Base-by-base conservation (phyloP, 2,113 vertebrate genomes). In the Pollachius pollachius region DNA sequence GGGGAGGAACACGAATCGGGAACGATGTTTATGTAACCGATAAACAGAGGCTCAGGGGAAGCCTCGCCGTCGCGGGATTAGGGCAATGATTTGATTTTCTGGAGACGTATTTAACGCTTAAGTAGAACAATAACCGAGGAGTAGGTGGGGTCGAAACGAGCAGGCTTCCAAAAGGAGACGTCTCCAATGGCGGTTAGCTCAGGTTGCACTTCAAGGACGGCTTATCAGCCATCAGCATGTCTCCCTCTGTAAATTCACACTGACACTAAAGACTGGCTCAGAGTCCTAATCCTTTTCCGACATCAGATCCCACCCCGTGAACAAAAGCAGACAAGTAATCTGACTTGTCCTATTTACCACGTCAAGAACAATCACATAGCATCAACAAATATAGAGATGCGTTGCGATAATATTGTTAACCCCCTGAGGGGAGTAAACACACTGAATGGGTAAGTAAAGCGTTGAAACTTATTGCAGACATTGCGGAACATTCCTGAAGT, bases 261-360 rank as follows among this genome's bases (percentile, higher is more conserved):
- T 65, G 65, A 81, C 67, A 68, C 68, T 62, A 52, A 74, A 30
- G 71, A 73, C 71, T 67, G 69, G 74, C 76, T 77, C 17, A 72
- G 67, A 65, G 75, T 48, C 68, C 58, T 86, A 83, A 89, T 85
- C 78, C 71, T 73, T 73, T 82, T 67, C 6, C 68, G 67, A 72
- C 54, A 65, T 71, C 41, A 48, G 41, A 48, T 13, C 9, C 41
- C 41, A 11, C 41, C 41, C 41, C 2, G 41, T 8, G 37, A 41
- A 48, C 41, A 48, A 48, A 48, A 34, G 30, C 30, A 34, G 8
- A 48, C 41, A 9, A 77, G 62, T 78, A 79, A 88, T 82, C 75
- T 13, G 60, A 76, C 65, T 81, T 78, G 65, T 65, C 62, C 71
- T 72, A 68, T 80, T 66, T 61, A 73, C 61, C 54, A 67, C 72